Percentiles rank a stretch among this genome's conserved stretches.
phyloP scores from a whole-genome alignment of 2,113 vertebrate species.

The Cebus imitator region DNA sequence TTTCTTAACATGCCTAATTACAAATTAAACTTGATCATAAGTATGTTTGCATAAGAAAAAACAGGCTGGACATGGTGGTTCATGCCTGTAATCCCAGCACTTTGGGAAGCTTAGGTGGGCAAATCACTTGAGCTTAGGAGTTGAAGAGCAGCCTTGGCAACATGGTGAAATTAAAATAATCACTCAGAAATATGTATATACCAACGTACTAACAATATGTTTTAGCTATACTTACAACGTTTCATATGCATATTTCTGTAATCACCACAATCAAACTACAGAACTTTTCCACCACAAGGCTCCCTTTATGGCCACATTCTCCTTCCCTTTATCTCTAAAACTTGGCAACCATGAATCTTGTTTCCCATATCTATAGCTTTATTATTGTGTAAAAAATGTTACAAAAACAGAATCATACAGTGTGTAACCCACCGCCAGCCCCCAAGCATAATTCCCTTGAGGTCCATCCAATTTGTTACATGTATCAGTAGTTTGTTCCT shows the following conservation, averaged over 20 bases:
- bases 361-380: neutral
- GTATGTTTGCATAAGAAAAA: neutral
- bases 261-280: neutral
- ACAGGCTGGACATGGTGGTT: neutral
- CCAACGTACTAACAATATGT: neutral
- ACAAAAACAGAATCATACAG: neutral
- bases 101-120: neutral
- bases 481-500: neutral
- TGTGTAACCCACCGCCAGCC: neutral
- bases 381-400: slow-evolving; percentile 1
- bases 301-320: neutral
- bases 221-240: neutral
- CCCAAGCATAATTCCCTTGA: neutral
- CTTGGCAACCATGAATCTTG: neutral
- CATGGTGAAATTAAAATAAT: neutral
- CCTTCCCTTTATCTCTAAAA: neutral
- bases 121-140: neutral
- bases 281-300: neutral
- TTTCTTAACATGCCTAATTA: neutral
- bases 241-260: neutral
- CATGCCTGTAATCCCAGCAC: neutral
- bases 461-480: neutral
- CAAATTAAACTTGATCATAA: neutral
- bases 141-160: neutral
- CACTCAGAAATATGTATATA: neutral